Conservation (phyloP, 2,888 invertebrate genomes). For the Eilema griseolum region DNA sequence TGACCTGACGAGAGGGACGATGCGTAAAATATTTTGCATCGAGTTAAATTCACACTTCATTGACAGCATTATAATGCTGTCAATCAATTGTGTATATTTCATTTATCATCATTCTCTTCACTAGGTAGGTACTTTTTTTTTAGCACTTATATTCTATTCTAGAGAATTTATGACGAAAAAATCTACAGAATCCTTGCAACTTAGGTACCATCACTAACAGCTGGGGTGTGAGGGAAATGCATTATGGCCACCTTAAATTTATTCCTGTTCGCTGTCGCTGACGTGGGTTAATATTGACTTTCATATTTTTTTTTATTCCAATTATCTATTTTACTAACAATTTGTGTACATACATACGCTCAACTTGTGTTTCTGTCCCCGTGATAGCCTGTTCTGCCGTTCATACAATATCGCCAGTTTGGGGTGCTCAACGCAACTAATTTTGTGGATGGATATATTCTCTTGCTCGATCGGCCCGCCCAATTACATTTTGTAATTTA, state of each 20-base stretch:
- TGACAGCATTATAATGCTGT: background rate
- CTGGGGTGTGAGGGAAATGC: too few species aligned
- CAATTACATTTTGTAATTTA: background rate
- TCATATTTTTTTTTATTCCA: too few species aligned
- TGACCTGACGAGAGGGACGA: background rate
- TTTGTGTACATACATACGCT: too few species aligned
- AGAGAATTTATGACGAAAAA: background rate
- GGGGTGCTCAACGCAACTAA: background rate
- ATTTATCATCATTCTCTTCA: background rate
- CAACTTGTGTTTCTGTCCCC: too few species aligned
- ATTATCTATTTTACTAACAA: too few species aligned
- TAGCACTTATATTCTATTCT: background rate
- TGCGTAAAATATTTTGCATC: background rate
- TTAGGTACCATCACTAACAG: too few species aligned
- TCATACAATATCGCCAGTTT: background rate
- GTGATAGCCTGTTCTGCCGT: background rate
- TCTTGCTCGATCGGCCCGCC: background rate
- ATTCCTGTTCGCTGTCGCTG: too few species aligned
- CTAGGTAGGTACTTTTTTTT: background rate
- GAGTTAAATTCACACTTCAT: background rate
- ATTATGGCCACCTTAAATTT: too few species aligned
- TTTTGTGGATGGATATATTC: background rate
- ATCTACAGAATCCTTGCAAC: background rate
- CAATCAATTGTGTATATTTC: too few species aligned
- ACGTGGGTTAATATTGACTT: too few species aligned